phyloP scores from a whole-genome alignment of 2,113 vertebrate genomes.

The Melanerpes formicivorus region DNA sequence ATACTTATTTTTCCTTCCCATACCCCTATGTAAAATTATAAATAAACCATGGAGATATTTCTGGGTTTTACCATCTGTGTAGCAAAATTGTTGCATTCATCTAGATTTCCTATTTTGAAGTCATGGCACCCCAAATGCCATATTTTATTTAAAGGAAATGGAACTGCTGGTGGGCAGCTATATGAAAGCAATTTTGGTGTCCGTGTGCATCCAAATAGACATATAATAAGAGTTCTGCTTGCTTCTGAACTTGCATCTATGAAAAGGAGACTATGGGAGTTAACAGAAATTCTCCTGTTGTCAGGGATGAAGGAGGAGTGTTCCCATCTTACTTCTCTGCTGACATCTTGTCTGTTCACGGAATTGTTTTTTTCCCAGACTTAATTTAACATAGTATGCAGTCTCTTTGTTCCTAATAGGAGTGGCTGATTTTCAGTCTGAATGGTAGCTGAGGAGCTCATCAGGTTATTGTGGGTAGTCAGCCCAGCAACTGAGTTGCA shows the following conservation, averaged over 20 bases:
- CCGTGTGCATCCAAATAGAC: accelerated
- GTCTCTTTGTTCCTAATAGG: background rate
- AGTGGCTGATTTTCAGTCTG: background rate
- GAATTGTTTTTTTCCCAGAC: background rate
- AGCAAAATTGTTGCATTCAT: background rate
- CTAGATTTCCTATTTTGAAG: background rate
- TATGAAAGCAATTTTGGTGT: background rate
- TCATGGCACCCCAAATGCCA: background rate
- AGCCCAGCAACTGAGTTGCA: background rate
- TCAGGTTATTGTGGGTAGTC: background rate
- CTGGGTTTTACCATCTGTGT: background rate
- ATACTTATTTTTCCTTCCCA: background rate
- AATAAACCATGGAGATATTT: background rate
- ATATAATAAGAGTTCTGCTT: background rate
- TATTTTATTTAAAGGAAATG: background rate
- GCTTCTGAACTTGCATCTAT: background rate
- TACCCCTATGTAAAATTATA: background rate
- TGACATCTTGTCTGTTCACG: background rate
- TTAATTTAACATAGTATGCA: background rate
- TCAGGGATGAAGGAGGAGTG: background rate
- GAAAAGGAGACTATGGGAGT: background rate
- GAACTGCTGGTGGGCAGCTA: background rate
- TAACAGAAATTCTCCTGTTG: background rate
- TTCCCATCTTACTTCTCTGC: background rate
- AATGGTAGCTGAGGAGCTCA: background rate